Evolutionary conservation across 2,888 invertebrate species (phyloP).

Genomic region (Netelia inedita): DNA sequence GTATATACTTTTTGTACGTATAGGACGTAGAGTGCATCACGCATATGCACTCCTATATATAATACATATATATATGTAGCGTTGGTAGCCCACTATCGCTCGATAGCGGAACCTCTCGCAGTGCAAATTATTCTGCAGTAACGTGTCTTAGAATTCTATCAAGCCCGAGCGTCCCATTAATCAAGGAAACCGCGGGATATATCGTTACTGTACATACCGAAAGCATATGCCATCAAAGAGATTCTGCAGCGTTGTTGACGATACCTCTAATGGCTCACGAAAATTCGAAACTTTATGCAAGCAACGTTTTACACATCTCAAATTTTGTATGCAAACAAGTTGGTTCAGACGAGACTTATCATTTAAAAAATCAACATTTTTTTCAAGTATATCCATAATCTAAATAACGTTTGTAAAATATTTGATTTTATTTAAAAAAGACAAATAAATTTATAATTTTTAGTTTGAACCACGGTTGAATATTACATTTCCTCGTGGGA

Average conservation of each 20-base stretch:
- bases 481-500: no score
- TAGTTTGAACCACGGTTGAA: no score
- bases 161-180: conserved; percentile 55
- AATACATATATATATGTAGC: not conserved
- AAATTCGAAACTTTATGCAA: not conserved
- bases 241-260: conserved; percentile 28
- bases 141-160: conserved; percentile 61
- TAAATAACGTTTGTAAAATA: no score
- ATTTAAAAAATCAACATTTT: no score
- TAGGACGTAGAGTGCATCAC: not conserved
- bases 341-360: no score
- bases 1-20: conserved; percentile 12
- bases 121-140: conserved; percentile 36
- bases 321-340: not conserved
- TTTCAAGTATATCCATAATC: no score
- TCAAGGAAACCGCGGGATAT: conserved; percentile 52
- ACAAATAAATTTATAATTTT: no score
- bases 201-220: conserved; percentile 7
- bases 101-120: conserved; percentile 29
- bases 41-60: conserved; percentile 2
- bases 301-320: not conserved
- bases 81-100: conserved; percentile 19
- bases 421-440: no score
- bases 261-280: not conserved
- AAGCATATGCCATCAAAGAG: not conserved